phyloP scores from a whole-genome alignment of 2,888 invertebrate genomes.

The Mesorhabditis belari region DNA sequence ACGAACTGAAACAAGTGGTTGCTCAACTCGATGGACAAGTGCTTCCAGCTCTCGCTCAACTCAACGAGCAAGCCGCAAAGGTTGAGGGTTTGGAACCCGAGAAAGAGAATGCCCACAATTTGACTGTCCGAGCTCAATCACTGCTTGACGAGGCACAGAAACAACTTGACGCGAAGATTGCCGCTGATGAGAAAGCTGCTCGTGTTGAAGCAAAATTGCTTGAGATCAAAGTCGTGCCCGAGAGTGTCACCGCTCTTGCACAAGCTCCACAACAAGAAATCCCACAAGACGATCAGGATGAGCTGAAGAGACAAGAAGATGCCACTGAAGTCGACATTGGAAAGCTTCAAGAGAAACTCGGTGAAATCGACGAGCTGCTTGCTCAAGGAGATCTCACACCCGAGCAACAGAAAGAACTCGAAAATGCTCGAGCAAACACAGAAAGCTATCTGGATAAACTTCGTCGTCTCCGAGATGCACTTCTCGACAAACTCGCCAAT shows the following conservation, averaged over 20 bases:
- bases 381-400: not conserved
- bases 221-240: not conserved
- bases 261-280: not conserved
- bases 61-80: not conserved
- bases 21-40: not conserved
- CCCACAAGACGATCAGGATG: not conserved
- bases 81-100: not conserved
- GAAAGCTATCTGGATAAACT: not conserved
- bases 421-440: not conserved
- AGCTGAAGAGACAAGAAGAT: not conserved
- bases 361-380: not conserved
- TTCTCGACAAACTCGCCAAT: not conserved
- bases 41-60: not conserved
- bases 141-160: slow-evolving; percentile 3
- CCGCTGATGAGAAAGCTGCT: not conserved
- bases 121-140: not conserved
- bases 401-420: not conserved
- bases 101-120: not conserved
- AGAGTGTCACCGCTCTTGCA: not conserved
- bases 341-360: not conserved
- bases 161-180: not conserved
- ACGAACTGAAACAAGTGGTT: not conserved
- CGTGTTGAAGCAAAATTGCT: not conserved
- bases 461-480: not conserved
- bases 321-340: not conserved